Evolutionary conservation across 2,797 vertebrate genomes (phyloP).

Genomic region (Bucorvus abyssinicus): DNA sequence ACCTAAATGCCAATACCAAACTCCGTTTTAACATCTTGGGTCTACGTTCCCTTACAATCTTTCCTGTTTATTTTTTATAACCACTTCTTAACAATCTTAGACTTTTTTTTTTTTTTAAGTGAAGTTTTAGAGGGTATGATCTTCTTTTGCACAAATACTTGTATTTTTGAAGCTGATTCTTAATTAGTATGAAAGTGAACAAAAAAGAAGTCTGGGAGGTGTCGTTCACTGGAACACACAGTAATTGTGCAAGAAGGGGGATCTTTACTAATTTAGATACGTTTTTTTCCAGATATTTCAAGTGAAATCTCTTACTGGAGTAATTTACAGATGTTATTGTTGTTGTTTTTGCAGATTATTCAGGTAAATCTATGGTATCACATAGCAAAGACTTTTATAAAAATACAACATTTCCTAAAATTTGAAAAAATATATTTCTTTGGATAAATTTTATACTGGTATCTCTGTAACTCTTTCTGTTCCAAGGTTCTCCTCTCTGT

Average conservation of each 20-base stretch:
- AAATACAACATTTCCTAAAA: slow-evolving; percentile 74
- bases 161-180: slow-evolving; percentile 66
- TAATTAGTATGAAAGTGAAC: slow-evolving; percentile 75
- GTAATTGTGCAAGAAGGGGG: slow-evolving; percentile 62
- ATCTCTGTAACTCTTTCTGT: slow-evolving; percentile 70
- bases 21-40: slow-evolving; percentile 71
- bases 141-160: slow-evolving; percentile 72
- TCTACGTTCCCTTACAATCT: slow-evolving; percentile 59
- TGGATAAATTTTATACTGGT: slow-evolving; percentile 63
- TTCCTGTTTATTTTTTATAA: slow-evolving; percentile 77
- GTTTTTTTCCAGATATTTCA: slow-evolving; percentile 58
- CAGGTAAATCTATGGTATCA: slow-evolving; percentile 66
- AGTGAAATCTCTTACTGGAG: slow-evolving; percentile 64
- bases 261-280: slow-evolving; percentile 71
- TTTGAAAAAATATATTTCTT: slow-evolving; percentile 70
- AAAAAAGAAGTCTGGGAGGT: slow-evolving; percentile 53
- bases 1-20: slow-evolving; percentile 77
- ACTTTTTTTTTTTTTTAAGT: slow-evolving; percentile 45
- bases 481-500: slow-evolving; percentile 51
- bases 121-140: slow-evolving; percentile 52
- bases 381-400: slow-evolving; percentile 68
- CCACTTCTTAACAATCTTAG: slow-evolving; percentile 76
- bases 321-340: slow-evolving; percentile 47
- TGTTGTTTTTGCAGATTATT: slow-evolving; percentile 63
- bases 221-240: slow-evolving; percentile 72